Percentiles rank a stretch among this genome's conserved stretches.
Conservation (phyloP, 2,888 invertebrate genomes). For the Amblyjoppa proteus region DNA sequence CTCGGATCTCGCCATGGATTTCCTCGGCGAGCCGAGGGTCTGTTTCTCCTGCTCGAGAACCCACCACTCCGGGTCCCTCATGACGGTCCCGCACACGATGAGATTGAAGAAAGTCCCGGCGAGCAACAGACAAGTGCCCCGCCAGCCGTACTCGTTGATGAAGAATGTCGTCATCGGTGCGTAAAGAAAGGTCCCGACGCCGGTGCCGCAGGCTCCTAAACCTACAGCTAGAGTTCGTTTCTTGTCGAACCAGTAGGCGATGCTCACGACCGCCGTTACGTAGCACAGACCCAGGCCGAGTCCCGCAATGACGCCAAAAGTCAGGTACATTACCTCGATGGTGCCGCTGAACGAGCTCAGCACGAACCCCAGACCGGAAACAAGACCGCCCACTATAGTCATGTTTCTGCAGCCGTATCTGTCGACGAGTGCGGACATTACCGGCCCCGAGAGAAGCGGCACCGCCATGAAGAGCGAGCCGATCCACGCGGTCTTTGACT, state of each 20-base stretch:
- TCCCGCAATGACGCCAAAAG: slow-evolving; percentile 94
- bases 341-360: slow-evolving; percentile 90
- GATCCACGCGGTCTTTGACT: slow-evolving; percentile 95
- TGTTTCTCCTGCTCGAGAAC: slow-evolving; percentile 87
- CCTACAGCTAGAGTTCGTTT: slow-evolving; percentile 94
- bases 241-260: slow-evolving; percentile 97
- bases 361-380: slow-evolving; percentile 92
- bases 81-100: slow-evolving; percentile 94
- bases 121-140: slow-evolving; percentile 92
- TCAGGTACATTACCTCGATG: slow-evolving; percentile 92
- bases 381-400: slow-evolving; percentile 91
- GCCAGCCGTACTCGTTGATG: slow-evolving; percentile 93
- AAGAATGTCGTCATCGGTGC: slow-evolving; percentile 94
- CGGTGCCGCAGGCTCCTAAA: slow-evolving; percentile 95
- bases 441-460: slow-evolving; percentile 93
- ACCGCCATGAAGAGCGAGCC: slow-evolving; percentile 96
- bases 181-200: slow-evolving; percentile 95
- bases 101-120: slow-evolving; percentile 94
- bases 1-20: slow-evolving; percentile 86
- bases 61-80: slow-evolving; percentile 96
- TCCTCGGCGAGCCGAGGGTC: slow-evolving; percentile 81
- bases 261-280: slow-evolving; percentile 95
- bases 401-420: slow-evolving; percentile 93
- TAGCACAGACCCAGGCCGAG: slow-evolving; percentile 94
- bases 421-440: slow-evolving; percentile 94